Conservation (phyloP, 2,113 vertebrate species). For the Triplophysa siluroides region DNA sequence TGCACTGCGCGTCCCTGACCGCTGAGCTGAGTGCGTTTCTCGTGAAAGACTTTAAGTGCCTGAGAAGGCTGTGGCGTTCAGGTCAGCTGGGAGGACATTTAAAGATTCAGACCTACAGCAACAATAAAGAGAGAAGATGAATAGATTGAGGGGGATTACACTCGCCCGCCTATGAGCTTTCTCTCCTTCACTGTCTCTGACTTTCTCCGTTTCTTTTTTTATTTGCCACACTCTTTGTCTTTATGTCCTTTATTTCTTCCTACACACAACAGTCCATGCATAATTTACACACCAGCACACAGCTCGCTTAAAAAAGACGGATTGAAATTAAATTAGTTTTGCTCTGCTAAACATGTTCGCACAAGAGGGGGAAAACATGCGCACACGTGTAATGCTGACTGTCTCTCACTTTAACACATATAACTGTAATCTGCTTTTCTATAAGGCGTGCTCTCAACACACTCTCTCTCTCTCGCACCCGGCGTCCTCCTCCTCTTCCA, state of each 20-base stretch:
- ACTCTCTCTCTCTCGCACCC: not conserved
- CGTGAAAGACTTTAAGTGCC: constrained; percentile 20
- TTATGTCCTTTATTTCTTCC: not conserved
- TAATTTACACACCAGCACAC: not conserved
- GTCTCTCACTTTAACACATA: constrained; percentile 21
- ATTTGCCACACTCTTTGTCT: not conserved
- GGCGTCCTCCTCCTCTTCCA: not conserved
- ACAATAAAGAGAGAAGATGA: constrained; percentile 35
- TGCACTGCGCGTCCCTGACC: not conserved
- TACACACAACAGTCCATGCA: constrained; percentile 1
- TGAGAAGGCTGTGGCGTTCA: constrained; percentile 18
- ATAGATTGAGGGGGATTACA: constrained; percentile 45
- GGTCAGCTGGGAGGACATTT: constrained; percentile 13
- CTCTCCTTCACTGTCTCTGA: constrained; percentile 2
- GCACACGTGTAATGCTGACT: constrained; percentile 36
- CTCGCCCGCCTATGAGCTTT: constrained; percentile 24
- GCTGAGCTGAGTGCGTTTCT: not conserved
- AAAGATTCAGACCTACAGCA: constrained; percentile 39
- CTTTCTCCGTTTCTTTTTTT: not conserved
- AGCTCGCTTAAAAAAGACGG: not conserved
- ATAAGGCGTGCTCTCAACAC: constrained; percentile 28
- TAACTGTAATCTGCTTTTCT: constrained; percentile 38
- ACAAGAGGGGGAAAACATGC: constrained; percentile 14
- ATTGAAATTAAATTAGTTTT: constrained; percentile 37
- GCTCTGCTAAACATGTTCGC: constrained; percentile 15